These are phyloP conservation scores for Eurypyga helias DNA, from an alignment of 2,113 vertebrate genomes.

Conservation along the genomic window DNA sequence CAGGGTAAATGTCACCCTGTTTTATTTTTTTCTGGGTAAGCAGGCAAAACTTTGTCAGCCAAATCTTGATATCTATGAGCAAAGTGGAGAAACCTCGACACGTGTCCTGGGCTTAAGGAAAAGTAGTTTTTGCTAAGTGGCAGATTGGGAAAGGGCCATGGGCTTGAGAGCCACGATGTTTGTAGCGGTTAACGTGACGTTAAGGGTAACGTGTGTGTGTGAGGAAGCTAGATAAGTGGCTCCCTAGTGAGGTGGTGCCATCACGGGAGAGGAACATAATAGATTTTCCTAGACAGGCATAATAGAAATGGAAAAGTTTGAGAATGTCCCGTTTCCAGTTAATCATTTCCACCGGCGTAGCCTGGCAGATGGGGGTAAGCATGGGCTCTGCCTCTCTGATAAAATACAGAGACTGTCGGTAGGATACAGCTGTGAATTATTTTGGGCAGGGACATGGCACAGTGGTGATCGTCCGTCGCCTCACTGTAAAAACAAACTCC, in stretches of 20 bases:
- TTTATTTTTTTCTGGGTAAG: background rate
- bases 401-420: conserved; percentile 25
- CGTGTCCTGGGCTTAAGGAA: background rate
- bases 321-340: background rate
- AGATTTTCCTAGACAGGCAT: background rate
- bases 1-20: background rate
- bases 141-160: background rate
- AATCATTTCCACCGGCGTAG: conserved; percentile 15
- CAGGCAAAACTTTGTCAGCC: background rate
- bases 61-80: background rate
- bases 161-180: background rate
- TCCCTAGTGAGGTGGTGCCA: background rate
- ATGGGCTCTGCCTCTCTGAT: background rate
- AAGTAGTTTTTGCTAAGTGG: background rate
- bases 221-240: background rate
- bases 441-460: conserved; percentile 14
- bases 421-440: conserved; percentile 24
- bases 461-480: background rate
- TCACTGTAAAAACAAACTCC: conserved; percentile 49
- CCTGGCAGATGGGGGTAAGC: background rate
- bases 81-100: background rate
- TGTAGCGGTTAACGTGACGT: background rate
- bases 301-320: conserved; percentile 13
- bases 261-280: background rate
- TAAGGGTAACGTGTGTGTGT: background rate